Conservation (phyloP, 2,888 invertebrate species). For the Ophion costatus region DNA sequence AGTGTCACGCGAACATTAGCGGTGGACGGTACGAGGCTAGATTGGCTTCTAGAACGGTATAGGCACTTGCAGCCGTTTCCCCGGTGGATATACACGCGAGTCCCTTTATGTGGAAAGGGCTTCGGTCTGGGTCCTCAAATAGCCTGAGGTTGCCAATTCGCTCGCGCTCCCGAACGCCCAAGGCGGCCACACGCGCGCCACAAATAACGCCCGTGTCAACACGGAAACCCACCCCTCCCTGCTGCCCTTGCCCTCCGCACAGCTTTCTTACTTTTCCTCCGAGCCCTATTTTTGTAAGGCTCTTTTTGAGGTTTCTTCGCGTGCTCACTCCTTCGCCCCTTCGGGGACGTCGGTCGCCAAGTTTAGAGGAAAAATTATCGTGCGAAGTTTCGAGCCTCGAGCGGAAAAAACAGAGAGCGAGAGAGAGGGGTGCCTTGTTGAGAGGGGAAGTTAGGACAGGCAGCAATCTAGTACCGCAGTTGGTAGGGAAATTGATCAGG, state of each 20-base stretch:
- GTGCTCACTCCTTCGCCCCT: neutral
- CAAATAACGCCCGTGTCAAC: neutral
- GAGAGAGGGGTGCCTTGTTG: neutral
- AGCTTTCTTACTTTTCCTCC: neutral
- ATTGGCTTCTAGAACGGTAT: conserved; percentile 49
- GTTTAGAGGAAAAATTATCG: neutral
- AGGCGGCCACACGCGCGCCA: conserved; percentile 34
- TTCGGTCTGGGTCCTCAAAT: conserved; percentile 73
- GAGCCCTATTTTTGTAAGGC: neutral
- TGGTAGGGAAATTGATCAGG: neutral
- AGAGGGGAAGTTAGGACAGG: neutral
- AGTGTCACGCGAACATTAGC: conserved; percentile 24
- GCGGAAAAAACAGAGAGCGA: neutral
- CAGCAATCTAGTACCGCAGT: too few relatives aligned
- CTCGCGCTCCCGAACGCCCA: conserved; percentile 74
- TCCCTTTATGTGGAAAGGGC: conserved; percentile 66
- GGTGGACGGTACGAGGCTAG: conserved; percentile 58
- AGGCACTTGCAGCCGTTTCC: conserved; percentile 41
- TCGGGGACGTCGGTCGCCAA: too few relatives aligned
- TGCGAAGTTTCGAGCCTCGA: neutral
- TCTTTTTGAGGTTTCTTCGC: neutral
- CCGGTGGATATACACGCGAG: conserved; percentile 40
- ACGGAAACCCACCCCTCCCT: neutral
- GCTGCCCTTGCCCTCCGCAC: neutral
- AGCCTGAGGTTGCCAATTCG: conserved; percentile 77